These are phyloP conservation scores for Halcyon leucocephala DNA, from an alignment of 2,797 vertebrate genomes.

Conservation along the genomic window DNA sequence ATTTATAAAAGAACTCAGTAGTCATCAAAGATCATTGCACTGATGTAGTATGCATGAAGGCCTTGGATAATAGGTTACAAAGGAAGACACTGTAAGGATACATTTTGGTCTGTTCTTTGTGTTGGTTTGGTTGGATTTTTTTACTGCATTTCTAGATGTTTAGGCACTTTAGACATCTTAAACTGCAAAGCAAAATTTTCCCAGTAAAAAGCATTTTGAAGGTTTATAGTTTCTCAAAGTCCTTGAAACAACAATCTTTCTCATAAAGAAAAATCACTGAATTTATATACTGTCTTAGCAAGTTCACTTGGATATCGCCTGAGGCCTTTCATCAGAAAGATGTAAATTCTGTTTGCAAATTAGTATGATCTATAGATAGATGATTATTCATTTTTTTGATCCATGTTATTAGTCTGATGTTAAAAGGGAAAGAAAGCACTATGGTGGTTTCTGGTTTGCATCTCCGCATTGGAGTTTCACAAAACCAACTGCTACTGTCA, in stretches of 20 bases:
- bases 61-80: constrained; percentile 14
- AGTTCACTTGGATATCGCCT: not conserved
- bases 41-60: not conserved
- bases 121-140: not conserved
- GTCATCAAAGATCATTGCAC: constrained; percentile 52
- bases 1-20: constrained; percentile 50
- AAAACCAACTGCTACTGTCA: not conserved
- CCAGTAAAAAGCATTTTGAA: not conserved
- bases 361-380: not conserved
- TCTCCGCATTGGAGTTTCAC: not conserved
- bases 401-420: not conserved
- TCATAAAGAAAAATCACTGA: not conserved
- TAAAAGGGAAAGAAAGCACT: not conserved
- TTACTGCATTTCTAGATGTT: not conserved
- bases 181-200: not conserved
- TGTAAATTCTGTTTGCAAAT: not conserved
- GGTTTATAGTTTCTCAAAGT: not conserved
- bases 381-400: not conserved
- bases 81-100: not conserved
- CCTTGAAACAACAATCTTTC: not conserved
- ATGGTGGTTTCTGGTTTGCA: not conserved
- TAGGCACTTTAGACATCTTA: not conserved
- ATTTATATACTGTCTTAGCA: not conserved
- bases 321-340: not conserved
- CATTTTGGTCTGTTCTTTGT: not conserved